Evolutionary conservation across 2,888 invertebrate genomes (phyloP), one percentile per base, ranked within the genome.

Genomic region (Cataglyphis livida): DNA sequence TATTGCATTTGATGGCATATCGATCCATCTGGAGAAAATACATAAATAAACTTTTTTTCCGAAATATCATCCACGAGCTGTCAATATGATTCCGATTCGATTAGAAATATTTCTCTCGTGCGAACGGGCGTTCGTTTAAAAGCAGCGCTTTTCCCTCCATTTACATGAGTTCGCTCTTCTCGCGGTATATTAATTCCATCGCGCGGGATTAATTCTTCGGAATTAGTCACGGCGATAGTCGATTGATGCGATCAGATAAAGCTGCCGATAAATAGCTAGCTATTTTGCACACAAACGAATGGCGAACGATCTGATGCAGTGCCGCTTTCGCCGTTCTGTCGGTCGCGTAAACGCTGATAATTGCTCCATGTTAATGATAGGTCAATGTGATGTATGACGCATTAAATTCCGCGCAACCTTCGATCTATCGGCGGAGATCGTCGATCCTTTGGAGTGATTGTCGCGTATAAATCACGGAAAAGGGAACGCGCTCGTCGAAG

Each of bases 311-410:
- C 87, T 90, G 88, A 88, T 88, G 85, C 71, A 32, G 41, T 54
- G 38, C 28, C 76, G 25, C 54, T 38, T 51, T 64, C 75, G 65
- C 65, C 51, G 76, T 28, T 41, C 54, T 10, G 28, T 76, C 81
- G 83, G 71, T 81, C 87, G 89, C 85, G 87, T 90, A 88, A 91
- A 88, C 87, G 89, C 75, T 82, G 87, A 92, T 91, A 92, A 92
- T 92, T 92, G 88, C 87, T 84, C 82, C 87, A 91, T 87, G 87
- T 86, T 88, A 91, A 89, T 90, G 90, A 90, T 91, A 88, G 90
- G 79, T 87, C 85, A 88, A 89, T 59, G 61, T 68, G 86, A 88
- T 89, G 85, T 84, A 88, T 85, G 89, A 88, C 82, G 89, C 84
- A 87, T 88, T 89, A 84, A 85, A 79, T 79, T 79, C 78, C 81